Base-by-base conservation (phyloP, 2,113 vertebrate species). In the Rhea americana region DNA sequence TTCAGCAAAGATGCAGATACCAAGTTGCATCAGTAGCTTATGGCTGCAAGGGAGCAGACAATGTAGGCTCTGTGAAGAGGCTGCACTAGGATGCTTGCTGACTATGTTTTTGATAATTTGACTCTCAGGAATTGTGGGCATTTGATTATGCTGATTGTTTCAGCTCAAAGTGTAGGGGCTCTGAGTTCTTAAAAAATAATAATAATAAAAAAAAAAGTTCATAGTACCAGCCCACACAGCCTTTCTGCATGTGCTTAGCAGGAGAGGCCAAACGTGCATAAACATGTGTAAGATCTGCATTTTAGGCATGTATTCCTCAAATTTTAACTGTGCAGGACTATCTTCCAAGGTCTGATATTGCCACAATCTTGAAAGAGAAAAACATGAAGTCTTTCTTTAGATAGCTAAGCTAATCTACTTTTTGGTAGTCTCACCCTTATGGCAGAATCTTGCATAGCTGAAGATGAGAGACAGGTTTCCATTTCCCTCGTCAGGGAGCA, bases 331-430 rank as follows among this genome's bases (percentile, higher is more conserved):
- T 50, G 53, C 3, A 41, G 13, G 25, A 45, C 65, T 87, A 26
- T 13, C 45, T 51, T 66, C 91, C n/a, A 32, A 83, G 48, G 30
- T 18, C 71, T 47, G 71, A 85, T 19, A 32, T 41, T 55, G 62
- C 30, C 30, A 85, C 66, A 89, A 82, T 24, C 11, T 35, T 65
- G 7, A 82, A 85, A 91, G 28, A 82, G 18, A 85, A 78, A 45
- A n/a, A 19, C 26, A 76, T 19, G n/a, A 91, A 67, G 59, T 85
- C 10, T 37, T 71, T 61, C 10, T 37, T 71, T 61, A 30, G 7
- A 62, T 14, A 76, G 48, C 53, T 80, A 35, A 59, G 18, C 13
- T 5, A 39, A 39, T 9, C 28, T 58, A 32, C n/a, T 9, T 81
- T 45, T 62, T 21, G 37, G 55, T 76, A 72, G 67, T 15, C 14